Evolutionary conservation across 2,797 vertebrate species (phyloP).

Genomic region (Eulemur coronatus): DNA sequence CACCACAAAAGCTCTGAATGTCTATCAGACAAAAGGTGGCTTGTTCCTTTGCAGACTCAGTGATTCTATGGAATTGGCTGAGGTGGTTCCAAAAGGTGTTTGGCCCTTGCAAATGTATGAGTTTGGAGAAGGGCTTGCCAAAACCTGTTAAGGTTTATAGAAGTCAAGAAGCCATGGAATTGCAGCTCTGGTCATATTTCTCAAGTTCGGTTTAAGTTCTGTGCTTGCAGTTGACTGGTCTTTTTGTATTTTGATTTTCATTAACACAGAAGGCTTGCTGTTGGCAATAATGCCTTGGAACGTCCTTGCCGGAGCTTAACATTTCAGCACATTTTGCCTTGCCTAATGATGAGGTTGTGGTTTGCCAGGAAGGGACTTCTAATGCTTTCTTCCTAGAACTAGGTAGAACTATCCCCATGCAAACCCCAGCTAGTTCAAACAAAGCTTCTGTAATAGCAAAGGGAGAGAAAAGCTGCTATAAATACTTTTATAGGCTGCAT

Average conservation of each 20-base stretch:
- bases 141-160: conserved; percentile 74
- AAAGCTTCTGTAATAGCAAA: conserved; percentile 71
- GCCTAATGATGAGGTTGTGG: conserved; percentile 47
- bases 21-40: conserved; percentile 66
- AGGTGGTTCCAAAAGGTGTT: conserved; percentile 69
- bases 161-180: conserved; percentile 72
- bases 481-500: conserved; percentile 83
- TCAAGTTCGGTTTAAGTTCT: conserved; percentile 70
- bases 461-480: conserved; percentile 75
- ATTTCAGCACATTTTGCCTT: conserved; percentile 73
- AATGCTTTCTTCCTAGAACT: conserved; percentile 68
- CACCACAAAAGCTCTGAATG: conserved; percentile 25
- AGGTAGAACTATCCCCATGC: conserved; percentile 63
- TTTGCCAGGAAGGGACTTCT: conserved; percentile 70
- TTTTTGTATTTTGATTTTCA: conserved; percentile 76
- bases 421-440: conserved; percentile 79
- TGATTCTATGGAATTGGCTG: conserved; percentile 56
- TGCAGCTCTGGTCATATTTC: conserved; percentile 74
- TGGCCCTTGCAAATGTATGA: conserved; percentile 67
- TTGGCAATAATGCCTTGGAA: conserved; percentile 71
- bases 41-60: conserved; percentile 34
- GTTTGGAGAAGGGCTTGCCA: conserved; percentile 67
- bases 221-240: conserved; percentile 66
- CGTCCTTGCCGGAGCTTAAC: conserved; percentile 68
- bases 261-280: conserved; percentile 73